Evolutionary conservation across 2,888 invertebrate genomes (phyloP).

Genomic region (Neoitamus cyanurus): DNA sequence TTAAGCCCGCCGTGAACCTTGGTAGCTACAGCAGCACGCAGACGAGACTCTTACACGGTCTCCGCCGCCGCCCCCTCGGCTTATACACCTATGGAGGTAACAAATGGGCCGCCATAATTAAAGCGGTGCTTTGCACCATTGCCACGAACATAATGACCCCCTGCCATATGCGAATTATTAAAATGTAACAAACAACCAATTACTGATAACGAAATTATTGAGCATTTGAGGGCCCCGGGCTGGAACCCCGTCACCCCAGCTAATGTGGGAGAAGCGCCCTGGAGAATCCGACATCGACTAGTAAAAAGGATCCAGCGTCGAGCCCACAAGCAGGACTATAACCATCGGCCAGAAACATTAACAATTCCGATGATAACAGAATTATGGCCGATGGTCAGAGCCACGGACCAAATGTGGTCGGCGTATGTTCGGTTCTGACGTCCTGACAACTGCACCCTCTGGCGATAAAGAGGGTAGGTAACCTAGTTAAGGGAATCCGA

Average conservation of each 20-base stretch:
- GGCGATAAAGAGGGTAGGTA: neutral
- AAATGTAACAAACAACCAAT: conserved; percentile 47
- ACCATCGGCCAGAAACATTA: conserved; percentile 25
- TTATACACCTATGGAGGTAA: conserved; percentile 20
- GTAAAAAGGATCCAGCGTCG: neutral
- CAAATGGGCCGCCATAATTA: conserved; percentile 33
- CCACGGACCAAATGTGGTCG: neutral
- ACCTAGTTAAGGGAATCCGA: neutral
- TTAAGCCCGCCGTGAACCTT: conserved; percentile 29
- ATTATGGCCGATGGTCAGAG: conserved; percentile 10
- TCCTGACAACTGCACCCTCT: neutral
- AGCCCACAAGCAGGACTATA: neutral
- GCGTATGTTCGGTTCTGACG: neutral
- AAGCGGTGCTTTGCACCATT: conserved; percentile 8
- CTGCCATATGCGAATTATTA: conserved; percentile 43
- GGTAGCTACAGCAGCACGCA: neutral
- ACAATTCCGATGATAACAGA: conserved; percentile 40
- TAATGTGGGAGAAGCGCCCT: neutral
- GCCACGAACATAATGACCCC: conserved; percentile 17
- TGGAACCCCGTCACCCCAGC: neutral
- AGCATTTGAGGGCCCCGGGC: neutral
- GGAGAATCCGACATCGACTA: neutral
- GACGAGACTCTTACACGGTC: neutral
- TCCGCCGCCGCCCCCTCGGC: neutral
- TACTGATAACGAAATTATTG: conserved; percentile 45